Evolutionary conservation across 2,888 invertebrate species (phyloP).

Genomic region (Punctoribates punctum): DNA sequence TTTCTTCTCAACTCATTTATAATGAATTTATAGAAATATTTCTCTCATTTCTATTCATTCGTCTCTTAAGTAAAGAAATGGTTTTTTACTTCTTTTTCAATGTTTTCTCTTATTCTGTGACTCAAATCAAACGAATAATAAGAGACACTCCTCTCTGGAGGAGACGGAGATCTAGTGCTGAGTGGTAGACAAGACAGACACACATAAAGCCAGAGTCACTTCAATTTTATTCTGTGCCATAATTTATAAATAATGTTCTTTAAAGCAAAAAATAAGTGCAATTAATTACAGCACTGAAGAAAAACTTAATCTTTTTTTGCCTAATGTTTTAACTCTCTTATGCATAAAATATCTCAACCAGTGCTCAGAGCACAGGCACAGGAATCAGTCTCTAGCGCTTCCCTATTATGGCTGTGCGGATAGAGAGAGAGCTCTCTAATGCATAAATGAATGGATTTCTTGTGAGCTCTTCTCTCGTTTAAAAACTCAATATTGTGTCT

Average conservation of each 20-base stretch:
- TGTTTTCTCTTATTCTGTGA: background rate
- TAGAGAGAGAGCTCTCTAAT: background rate
- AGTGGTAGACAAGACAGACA: background rate
- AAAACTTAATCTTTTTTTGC: conserved; percentile 31
- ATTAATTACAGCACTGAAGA: conserved; percentile 11
- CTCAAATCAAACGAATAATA: conserved; percentile 17
- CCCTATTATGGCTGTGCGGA: no score
- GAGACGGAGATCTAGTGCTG: background rate
- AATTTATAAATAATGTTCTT: conserved; percentile 34
- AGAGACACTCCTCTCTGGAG: background rate
- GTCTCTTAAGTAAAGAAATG: background rate
- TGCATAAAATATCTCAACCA: background rate
- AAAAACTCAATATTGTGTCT: conserved; percentile 29
- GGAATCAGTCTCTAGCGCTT: no score
- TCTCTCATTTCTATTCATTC: no score
- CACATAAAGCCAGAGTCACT: no score
- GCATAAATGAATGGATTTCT: background rate
- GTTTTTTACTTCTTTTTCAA: background rate
- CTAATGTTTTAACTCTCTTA: conserved; percentile 2
- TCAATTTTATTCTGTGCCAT: background rate
- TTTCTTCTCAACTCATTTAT: no score
- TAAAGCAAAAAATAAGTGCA: conserved; percentile 29
- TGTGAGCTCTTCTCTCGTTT: background rate
- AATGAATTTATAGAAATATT: no score
- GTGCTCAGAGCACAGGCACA: background rate